These are phyloP conservation scores for Pristionchus maxplancki DNA, from an alignment of 2,888 invertebrate genomes.

Conservation along the genomic window DNA sequence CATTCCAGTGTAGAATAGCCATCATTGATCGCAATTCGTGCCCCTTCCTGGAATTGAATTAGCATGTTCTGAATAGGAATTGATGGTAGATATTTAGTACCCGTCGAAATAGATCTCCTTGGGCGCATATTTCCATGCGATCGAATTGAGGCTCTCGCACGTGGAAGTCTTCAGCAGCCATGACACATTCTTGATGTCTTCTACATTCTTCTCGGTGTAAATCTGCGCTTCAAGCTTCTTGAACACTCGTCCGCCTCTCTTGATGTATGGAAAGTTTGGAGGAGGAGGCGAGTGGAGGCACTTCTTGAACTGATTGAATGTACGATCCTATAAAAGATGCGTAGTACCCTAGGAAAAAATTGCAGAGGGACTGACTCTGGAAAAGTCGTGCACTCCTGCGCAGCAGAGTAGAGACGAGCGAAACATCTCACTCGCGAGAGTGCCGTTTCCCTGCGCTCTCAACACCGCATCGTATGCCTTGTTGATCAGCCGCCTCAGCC, in stretches of 20 bases:
- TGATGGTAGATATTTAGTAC: neutral
- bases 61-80: neutral
- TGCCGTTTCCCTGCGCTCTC: neutral
- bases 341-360: neutral
- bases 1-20: constrained; percentile 18
- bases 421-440: neutral
- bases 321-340: neutral
- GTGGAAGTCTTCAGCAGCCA: neutral
- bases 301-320: neutral
- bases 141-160: neutral
- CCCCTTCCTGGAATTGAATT: neutral
- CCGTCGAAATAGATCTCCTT: constrained; percentile 5
- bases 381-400: neutral
- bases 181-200: neutral
- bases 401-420: neutral
- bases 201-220: neutral
- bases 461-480: constrained; percentile 28
- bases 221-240: neutral
- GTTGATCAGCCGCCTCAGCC: neutral
- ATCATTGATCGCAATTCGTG: neutral
- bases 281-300: neutral
- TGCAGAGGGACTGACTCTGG: neutral
- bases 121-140: neutral
- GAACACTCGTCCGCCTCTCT: neutral
- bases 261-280: neutral